These are phyloP conservation scores for Zaprionus bogoriensis DNA, from an alignment of 2,888 invertebrate species.

Conservation along the genomic window DNA sequence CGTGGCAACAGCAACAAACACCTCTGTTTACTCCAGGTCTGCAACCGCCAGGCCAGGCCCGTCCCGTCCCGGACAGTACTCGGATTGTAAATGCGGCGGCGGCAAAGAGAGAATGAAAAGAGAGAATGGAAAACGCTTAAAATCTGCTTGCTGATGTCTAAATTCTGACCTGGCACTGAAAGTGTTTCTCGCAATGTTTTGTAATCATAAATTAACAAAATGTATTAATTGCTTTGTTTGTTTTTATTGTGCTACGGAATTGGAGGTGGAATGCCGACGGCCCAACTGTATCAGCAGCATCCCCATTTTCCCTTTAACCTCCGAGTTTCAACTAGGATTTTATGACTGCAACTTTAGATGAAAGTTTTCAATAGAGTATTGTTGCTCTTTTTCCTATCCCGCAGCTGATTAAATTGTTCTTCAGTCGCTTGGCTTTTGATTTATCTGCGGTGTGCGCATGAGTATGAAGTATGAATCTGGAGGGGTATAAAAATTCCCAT, in stretches of 20 bases:
- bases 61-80: conserved; percentile 28
- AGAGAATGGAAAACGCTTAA: conserved; percentile 36
- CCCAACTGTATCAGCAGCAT: neutral
- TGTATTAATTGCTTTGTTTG: conserved; percentile 80
- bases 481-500: conserved; percentile 10
- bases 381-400: neutral
- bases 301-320: conserved; percentile 14
- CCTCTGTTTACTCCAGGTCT: conserved; percentile 66
- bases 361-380: conserved; percentile 7
- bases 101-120: conserved; percentile 3
- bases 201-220: conserved; percentile 81
- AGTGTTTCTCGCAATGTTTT: conserved; percentile 77
- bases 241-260: conserved; percentile 67
- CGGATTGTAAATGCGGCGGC: conserved; percentile 48
- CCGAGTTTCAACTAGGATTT: conserved; percentile 13
- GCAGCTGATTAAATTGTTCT: conserved; percentile 7
- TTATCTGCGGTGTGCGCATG: conserved; percentile 19
- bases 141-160: conserved; percentile 71
- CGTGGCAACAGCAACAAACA: conserved; percentile 71
- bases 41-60: neutral
- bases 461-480: conserved; percentile 1
- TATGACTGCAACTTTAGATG: conserved; percentile 14
- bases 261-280: conserved; percentile 67
- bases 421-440: conserved; percentile 8
- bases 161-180: conserved; percentile 63